Evolutionary conservation across 2,888 invertebrate genomes (phyloP), one percentile per base, ranked within the genome.

Genomic region (Cerceris rybyensis): DNA sequence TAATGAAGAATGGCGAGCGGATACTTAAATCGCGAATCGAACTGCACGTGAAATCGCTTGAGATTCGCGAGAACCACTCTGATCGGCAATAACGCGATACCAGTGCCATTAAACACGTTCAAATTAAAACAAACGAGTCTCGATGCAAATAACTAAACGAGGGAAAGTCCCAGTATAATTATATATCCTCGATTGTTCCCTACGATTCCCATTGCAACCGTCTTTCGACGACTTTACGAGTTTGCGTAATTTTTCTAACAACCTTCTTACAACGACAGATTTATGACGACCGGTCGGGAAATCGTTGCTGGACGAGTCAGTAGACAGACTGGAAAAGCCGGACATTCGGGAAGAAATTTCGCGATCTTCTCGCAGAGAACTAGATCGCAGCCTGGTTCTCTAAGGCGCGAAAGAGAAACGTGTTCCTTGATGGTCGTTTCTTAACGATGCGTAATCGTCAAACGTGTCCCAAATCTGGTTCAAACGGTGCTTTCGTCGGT

Each of bases 331-430:
- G 14, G 28, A n/a, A n/a, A 41, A 41, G 41, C 41, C 59, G 41
- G 59, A 41, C 41, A 59, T 41, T 42, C 41, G 59, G 13, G 59
- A 59, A 41, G 39, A 41, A 14, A 6, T 11, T 59, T 41, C 41
- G 1, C 41, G 13, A 14, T n/a, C 6, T 28, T 42, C 59, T 13
- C 41, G 59, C 11, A 14, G 41, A 41, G 41, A 65, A 65, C 65
- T 71, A 65, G 64, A n/a, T 14, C 65, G n/a, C 58, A 71, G 55
- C 58, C 71, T 64, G 64, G 39, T 71, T 71, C 39, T 39, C 39
- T 13, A 11, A n/a, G 39, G 46, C 41, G 64, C 57, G 49, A 59
- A 71, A 17, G 59, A 71, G 70, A 50, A 70, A 70, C 43, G 58
- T 17, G 17, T 64, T 0, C 46, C 6, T 6, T 16, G 13, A 7